Base-by-base conservation (phyloP, 2,113 vertebrate species). In the Lophotis ruficrista region DNA sequence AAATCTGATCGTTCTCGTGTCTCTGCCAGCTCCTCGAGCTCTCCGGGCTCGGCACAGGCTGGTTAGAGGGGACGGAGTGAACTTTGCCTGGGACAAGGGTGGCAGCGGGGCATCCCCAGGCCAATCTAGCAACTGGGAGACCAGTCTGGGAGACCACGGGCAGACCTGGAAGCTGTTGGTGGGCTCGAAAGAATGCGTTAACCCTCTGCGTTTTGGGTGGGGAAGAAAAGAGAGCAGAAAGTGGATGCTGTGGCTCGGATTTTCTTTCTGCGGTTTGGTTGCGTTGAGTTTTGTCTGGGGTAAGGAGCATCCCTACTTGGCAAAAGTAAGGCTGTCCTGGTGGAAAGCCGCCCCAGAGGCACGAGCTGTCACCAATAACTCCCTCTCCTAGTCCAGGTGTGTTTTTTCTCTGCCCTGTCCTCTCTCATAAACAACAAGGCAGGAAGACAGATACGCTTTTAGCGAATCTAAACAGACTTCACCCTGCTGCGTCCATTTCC, bases 61-160 rank as follows among this genome's bases (percentile, higher is more conserved):
- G 41, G 15, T n/a, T 37, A 14, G 48, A 82, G 38, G 38, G 30
- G 19, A 43, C 7, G 7, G 54, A 56, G 3, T 10, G 22, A 56
- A 28, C 47, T n/a, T 50, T 3, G 2, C 14, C 66, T 28, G 41
- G 53, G 41, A 54, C 22, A 25, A 76, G 9, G 17, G 43, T 56
- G 47, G 31, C 18, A 37, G 17, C 1, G 13, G 25, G 21, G 6
- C 30, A 9, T 18, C 11, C 33, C 43, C 0, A 3, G 18, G 18
- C 22, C 35, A 27, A 23, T 27, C 30, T 61, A 53, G 14, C 4
- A 3, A 25, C 58, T 13, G 21, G n/a, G n/a, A n/a, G n/a, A n/a
- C n/a, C n/a, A n/a, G 11, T 37, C 13, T 51, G 21, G 28, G n/a
- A 62, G n/a, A 37, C 27, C 69, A 9, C 1, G 3, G 10, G 18